Percentiles rank a stretch among this genome's conserved stretches.
Conservation (phyloP, 2,888 invertebrate species). For the Dermolepida albohirtum region DNA sequence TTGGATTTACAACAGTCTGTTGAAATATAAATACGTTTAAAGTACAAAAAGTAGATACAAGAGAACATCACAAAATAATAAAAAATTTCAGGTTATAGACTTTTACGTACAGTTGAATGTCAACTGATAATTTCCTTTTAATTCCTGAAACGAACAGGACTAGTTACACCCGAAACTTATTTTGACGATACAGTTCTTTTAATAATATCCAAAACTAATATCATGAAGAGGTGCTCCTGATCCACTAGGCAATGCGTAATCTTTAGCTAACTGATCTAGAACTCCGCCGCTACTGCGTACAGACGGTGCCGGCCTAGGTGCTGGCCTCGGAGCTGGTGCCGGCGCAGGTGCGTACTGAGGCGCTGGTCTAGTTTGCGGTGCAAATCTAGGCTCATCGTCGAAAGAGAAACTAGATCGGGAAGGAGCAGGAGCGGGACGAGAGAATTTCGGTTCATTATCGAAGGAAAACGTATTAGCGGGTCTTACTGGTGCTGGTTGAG, state of each 20-base stretch:
- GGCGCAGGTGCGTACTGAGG: conserved; percentile 52
- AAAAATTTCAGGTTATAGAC: conserved; percentile 7
- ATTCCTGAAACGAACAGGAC: conserved; percentile 24
- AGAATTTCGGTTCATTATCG: conserved; percentile 49
- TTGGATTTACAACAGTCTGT: background rate
- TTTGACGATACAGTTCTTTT: conserved; percentile 55
- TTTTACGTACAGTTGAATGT: conserved; percentile 29
- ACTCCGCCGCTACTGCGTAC: conserved; percentile 68
- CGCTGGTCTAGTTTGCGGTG: conserved; percentile 59
- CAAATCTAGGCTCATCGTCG: conserved; percentile 61
- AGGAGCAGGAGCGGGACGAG: conserved; percentile 53
- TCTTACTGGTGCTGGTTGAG: conserved; percentile 54
- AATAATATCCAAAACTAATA: conserved; percentile 86
- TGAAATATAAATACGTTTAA: background rate
- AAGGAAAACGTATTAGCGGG: conserved; percentile 42
- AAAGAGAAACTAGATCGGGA: conserved; percentile 51
- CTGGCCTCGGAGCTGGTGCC: conserved; percentile 53
- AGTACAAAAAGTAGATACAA: background rate
- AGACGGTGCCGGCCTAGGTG: conserved; percentile 55
- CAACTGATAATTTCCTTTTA: conserved; percentile 19
- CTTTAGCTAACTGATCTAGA: conserved; percentile 84
- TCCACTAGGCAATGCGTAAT: conserved; percentile 81
- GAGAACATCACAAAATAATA: conserved; percentile 2
- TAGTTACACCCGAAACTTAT: conserved; percentile 27
- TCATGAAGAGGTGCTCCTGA: conserved; percentile 80